phyloP scores from a whole-genome alignment of 2,888 invertebrate genomes.

The Eledona agricola region DNA sequence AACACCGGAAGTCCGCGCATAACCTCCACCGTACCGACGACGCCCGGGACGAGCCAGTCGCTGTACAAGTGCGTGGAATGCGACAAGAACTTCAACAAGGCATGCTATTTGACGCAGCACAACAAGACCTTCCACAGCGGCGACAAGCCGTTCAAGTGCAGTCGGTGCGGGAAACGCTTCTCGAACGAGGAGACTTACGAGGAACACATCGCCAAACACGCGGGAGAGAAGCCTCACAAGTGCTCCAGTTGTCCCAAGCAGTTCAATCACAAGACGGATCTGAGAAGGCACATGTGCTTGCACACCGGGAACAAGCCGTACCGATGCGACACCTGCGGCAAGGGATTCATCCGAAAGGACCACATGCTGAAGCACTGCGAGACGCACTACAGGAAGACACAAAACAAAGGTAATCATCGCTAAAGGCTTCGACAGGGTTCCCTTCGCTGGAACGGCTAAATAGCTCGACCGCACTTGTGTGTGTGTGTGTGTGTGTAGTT shows the following conservation, averaged over 20 bases:
- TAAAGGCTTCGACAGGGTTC: neutral
- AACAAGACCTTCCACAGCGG: slow-evolving; percentile 90
- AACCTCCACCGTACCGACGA: slow-evolving; percentile 52
- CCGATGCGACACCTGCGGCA: slow-evolving; percentile 81
- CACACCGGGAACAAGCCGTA: slow-evolving; percentile 89
- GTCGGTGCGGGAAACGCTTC: slow-evolving; percentile 86
- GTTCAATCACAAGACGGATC: slow-evolving; percentile 90
- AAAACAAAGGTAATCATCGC: no score
- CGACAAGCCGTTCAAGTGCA: slow-evolving; percentile 85
- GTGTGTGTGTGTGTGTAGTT: slow-evolving; percentile 50
- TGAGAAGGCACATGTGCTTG: slow-evolving; percentile 85
- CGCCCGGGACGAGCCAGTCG: slow-evolving; percentile 33
- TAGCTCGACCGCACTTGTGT: slow-evolving; percentile 37
- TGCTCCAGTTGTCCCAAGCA: slow-evolving; percentile 86
- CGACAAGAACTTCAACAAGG: slow-evolving; percentile 84
- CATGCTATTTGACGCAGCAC: slow-evolving; percentile 90
- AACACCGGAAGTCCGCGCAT: slow-evolving; percentile 53
- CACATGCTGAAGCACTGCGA: slow-evolving; percentile 90
- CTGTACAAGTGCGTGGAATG: slow-evolving; percentile 80
- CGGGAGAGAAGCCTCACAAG: slow-evolving; percentile 86
- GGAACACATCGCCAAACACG: slow-evolving; percentile 80
- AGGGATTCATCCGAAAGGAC: slow-evolving; percentile 90
- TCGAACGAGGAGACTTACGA: slow-evolving; percentile 75
- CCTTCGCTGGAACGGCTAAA: slow-evolving; percentile 3
- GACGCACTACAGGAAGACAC: slow-evolving; percentile 75